Percentiles rank a stretch among this genome's conserved stretches.
Evolutionary conservation across 2,113 vertebrate species (phyloP).

Genomic region (Macquaria australasica): DNA sequence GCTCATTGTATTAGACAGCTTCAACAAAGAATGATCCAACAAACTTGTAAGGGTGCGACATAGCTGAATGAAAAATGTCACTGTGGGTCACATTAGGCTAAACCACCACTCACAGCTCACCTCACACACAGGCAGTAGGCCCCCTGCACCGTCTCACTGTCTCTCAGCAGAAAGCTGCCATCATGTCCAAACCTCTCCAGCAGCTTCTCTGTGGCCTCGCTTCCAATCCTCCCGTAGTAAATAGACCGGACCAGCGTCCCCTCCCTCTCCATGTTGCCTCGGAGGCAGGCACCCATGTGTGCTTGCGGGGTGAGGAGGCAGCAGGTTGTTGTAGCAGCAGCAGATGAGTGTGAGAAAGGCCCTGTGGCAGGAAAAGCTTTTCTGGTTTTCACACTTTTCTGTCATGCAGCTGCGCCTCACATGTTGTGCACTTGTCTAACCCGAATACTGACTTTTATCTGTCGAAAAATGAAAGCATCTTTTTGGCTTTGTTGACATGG

Average conservation of each 20-base stretch:
- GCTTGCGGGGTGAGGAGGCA: neutral
- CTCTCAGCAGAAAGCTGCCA: conserved; percentile 82
- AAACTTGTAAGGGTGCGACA: rapidly evolving
- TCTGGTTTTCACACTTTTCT: conserved; percentile 74
- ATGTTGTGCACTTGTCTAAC: neutral
- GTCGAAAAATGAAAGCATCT: conserved; percentile 3
- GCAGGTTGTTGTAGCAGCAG: neutral
- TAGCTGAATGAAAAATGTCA: neutral
- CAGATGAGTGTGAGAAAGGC: conserved; percentile 15
- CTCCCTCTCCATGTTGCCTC: conserved; percentile 66
- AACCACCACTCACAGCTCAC: conserved; percentile 60
- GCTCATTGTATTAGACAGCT: neutral
- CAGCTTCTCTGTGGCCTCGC: conserved; percentile 73
- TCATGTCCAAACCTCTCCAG: conserved; percentile 78
- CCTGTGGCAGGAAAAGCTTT: conserved; percentile 59
- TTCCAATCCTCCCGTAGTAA: conserved; percentile 79
- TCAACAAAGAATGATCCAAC: neutral
- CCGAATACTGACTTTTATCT: neutral
- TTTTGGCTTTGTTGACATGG: neutral
- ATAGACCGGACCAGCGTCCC: conserved; percentile 57
- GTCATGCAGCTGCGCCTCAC: conserved; percentile 25
- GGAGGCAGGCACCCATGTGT: neutral
- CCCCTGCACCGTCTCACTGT: conserved; percentile 79
- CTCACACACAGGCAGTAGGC: conserved; percentile 83
- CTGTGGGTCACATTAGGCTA: neutral